Evolutionary conservation across 2,888 invertebrate species (phyloP).

Genomic region (Archips crataeganus): DNA sequence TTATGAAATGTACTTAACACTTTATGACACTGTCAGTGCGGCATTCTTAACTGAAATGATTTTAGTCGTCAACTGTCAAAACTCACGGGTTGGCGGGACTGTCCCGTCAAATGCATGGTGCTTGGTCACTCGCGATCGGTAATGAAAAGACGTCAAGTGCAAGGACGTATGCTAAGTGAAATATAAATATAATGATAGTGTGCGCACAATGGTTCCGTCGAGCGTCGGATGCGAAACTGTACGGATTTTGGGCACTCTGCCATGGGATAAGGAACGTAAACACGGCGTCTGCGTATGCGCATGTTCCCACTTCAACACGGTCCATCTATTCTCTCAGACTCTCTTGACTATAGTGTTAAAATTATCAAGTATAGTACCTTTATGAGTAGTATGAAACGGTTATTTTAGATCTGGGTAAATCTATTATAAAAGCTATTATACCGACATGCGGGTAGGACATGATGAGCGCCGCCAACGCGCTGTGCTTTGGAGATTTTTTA

Average conservation of each 20-base stretch:
- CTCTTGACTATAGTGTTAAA: neutral
- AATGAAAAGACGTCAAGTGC: slow-evolving; percentile 56
- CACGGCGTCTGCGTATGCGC: slow-evolving; percentile 19
- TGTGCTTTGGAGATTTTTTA: slow-evolving; percentile 5
- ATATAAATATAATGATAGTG: slow-evolving; percentile 11
- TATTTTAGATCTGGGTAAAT: neutral
- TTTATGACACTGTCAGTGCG: neutral
- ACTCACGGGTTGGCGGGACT: slow-evolving; percentile 6
- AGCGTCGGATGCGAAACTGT: slow-evolving; percentile 49
- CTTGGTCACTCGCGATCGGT: slow-evolving; percentile 32
- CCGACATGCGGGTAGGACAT: slow-evolving; percentile 4
- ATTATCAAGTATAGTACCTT: neutral
- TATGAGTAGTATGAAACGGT: neutral
- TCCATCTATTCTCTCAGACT: slow-evolving; percentile 3
- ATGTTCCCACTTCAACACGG: neutral
- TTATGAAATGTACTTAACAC: too few relatives aligned
- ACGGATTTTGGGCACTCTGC: slow-evolving; percentile 55
- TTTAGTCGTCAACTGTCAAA: neutral
- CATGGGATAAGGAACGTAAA: slow-evolving; percentile 44
- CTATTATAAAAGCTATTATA: neutral
- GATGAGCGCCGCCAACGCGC: slow-evolving; percentile 18
- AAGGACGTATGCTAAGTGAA: slow-evolving; percentile 50
- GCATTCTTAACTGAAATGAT: neutral
- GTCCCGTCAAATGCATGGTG: slow-evolving; percentile 1
- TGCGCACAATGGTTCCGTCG: slow-evolving; percentile 39